Base-by-base conservation (phyloP, 2,797 vertebrate species). In the Urophycis tenuis region DNA sequence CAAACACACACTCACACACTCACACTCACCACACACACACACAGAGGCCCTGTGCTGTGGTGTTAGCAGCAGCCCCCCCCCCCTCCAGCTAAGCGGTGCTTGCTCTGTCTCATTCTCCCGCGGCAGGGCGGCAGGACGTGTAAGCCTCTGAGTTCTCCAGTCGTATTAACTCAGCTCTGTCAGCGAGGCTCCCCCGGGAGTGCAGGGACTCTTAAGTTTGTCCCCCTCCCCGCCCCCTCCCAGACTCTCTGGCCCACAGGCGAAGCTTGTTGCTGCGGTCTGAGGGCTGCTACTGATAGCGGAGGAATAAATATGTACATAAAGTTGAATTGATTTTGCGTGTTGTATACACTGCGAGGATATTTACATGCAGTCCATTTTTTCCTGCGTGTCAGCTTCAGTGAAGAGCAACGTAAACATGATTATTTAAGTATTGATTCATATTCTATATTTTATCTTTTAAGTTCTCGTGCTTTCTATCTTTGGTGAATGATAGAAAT, bases 111-210 rank as follows among this genome's bases (percentile, higher is more conserved):
- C 49, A 53, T n/a, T 53, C 49, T 17, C 9, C 9, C 22, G n/a
- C 49, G 3, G 49, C 49, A 15, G 49, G 7, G 6, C 49, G 8
- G 49, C 49, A 53, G 49, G 14, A 53, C 49, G 5, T n/a, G 8
- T 53, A 53, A 53, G 49, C 53, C n/a, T 64, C 53, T 64, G 53
- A 64, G 53, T 2, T 64, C 53, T 80, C 17, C 67, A 73, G 85
- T 78, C 79, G 90, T 93, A 93, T 92, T 95, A 92, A 88, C 93
- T 96, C 85, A 95, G 94, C 84, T 64, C 91, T 96, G 89, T 93
- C 93, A 85, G 93, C 93, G 88, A 85, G 92, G 84, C 94, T 95
- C 89, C 95, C 96, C 41, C 87, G 92, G 82, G 94, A 92, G 82
- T 86, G 92, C 92, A 64, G 53, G 86, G 94, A 93, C 34, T 92